A percentile compares a stretch with the other conserved stretches of the same genome.
Conservation (phyloP, 2,113 vertebrate genomes). For the Ceratotherium simum region DNA sequence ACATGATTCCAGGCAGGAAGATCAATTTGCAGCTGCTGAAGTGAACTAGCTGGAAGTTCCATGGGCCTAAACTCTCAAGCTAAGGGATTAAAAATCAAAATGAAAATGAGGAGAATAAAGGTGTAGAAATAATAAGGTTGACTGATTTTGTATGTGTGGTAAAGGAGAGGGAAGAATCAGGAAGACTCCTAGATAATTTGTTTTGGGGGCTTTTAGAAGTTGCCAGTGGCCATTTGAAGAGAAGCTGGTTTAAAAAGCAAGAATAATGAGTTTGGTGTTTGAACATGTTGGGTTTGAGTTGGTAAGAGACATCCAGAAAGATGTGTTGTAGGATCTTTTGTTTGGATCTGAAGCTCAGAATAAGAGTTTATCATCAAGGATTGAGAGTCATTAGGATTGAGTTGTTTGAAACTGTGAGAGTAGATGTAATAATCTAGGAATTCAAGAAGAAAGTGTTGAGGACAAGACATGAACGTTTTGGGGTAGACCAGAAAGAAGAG, state of each 20-base stretch:
- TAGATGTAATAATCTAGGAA: background rate
- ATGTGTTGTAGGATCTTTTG: background rate
- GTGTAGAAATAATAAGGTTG: background rate
- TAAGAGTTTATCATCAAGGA: background rate
- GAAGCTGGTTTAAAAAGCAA: constrained; percentile 26
- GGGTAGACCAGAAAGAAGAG: background rate
- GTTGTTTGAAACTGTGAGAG: background rate
- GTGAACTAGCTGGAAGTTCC: background rate
- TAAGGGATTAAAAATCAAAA: constrained; percentile 32
- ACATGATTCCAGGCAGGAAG: background rate
- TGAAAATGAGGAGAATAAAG: constrained; percentile 7
- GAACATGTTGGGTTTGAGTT: background rate
- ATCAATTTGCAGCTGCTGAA: constrained; percentile 12
- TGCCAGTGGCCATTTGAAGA: background rate
- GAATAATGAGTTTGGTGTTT: constrained; percentile 36
- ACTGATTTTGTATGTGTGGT: background rate
- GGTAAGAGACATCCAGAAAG: background rate
- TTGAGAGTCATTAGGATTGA: background rate
- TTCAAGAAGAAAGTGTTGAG: background rate
- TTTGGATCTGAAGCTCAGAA: constrained; percentile 7
- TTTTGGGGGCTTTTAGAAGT: background rate
- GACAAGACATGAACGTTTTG: background rate
- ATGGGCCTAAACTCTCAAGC: background rate
- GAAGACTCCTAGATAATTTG: background rate
- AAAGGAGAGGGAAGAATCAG: background rate